Conservation (phyloP, 1,140 invertebrate genomes). For the Drosophila bocki region DNA sequence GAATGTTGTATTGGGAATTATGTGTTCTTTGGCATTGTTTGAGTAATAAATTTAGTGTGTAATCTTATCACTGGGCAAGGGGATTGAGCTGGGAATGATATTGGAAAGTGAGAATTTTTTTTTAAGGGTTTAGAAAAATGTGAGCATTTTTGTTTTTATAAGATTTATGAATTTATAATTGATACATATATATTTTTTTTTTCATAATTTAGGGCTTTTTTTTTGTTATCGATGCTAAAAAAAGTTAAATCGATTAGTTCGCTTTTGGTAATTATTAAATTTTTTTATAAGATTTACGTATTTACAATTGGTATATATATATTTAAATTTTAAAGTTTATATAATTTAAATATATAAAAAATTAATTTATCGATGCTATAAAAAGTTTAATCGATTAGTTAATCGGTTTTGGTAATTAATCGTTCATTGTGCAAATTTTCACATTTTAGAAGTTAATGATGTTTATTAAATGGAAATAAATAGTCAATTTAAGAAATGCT, state of each 20-base stretch:
- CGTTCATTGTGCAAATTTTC: background rate
- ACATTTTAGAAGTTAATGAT: background rate
- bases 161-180: background rate
- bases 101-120: background rate
- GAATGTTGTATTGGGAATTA: conserved; percentile 11
- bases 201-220: background rate
- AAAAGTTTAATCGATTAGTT: background rate
- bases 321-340: too few relatives aligned
- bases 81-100: too few relatives aligned
- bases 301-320: too few relatives aligned
- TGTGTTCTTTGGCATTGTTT: conserved; percentile 6
- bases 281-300: too few relatives aligned
- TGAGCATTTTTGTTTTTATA: background rate
- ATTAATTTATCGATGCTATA: background rate
- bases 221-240: background rate
- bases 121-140: background rate
- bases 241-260: background rate
- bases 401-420: background rate
- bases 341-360: too few relatives aligned
- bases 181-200: background rate
- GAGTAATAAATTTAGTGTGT: conserved; percentile 20
- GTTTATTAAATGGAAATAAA: background rate
- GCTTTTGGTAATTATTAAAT: background rate
- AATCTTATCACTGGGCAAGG: conserved; percentile 9
- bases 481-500: background rate